These are phyloP conservation scores for Lycia hirtaria DNA, from an alignment of 2,888 invertebrate species.

Conservation along the genomic window DNA sequence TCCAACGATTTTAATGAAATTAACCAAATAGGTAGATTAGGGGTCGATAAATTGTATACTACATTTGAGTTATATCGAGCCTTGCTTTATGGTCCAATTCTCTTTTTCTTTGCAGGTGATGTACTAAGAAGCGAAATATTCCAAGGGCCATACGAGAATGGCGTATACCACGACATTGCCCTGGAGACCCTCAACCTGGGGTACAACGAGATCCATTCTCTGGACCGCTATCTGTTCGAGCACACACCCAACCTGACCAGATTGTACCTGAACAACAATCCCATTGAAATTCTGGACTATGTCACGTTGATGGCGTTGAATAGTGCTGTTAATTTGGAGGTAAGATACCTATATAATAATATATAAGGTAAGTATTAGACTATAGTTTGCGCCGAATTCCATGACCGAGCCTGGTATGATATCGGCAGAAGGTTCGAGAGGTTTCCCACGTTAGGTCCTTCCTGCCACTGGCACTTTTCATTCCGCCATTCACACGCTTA, in stretches of 20 bases:
- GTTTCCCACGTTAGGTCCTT: no score
- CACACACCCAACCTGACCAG: constrained; percentile 86
- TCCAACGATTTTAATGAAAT: no score
- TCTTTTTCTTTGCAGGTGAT: no score
- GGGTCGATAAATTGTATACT: no score
- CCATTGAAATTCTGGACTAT: constrained; percentile 85
- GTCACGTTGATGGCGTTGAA: constrained; percentile 86
- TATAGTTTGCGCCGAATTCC: no score
- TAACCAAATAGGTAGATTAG: no score
- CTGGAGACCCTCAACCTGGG: constrained; percentile 87
- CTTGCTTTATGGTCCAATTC: not conserved
- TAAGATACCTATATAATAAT: constrained; percentile 47
- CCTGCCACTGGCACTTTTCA: no score
- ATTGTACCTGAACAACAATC: constrained; percentile 87
- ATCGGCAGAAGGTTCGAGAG: no score
- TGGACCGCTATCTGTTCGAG: constrained; percentile 87
- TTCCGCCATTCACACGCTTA: no score
- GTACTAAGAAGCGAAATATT: constrained; percentile 87
- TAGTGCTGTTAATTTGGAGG: constrained; percentile 83
- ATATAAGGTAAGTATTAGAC: not conserved
- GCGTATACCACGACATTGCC: constrained; percentile 84
- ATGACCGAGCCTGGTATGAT: no score
- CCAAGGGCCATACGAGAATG: constrained; percentile 86
- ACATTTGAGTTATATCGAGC: no score
- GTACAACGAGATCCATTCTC: constrained; percentile 87